Base-by-base conservation (phyloP, 2,113 vertebrate genomes). In the Charina bottae region DNA sequence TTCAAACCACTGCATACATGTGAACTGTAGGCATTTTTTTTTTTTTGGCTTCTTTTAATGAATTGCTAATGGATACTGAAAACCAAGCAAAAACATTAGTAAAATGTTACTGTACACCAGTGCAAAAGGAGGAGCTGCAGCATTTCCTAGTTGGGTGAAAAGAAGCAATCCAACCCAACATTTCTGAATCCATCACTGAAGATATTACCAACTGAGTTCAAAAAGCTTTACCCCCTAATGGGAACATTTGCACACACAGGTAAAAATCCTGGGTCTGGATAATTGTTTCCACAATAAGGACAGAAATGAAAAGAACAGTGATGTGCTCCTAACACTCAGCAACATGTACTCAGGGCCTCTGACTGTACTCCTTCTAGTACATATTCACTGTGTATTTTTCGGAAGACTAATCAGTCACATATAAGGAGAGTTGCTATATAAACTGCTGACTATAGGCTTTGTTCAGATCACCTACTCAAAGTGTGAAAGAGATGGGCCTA, bases 1-100 rank as follows among this genome's bases (percentile, higher is more conserved):
- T 94, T 94, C 88, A 94, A 94, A 96, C 94, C 90, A 92, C 72
- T 94, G 89, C 92, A 94, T 90, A 91, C 0, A 12, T 90, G 89
- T 88, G 93, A 96, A 92, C 89, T 93, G 88, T 90, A 92, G 94
- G 94, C 92, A 95, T 96, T 93, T 96, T 92, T 94, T 95, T 24
- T 28, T 83, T 94, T 13, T 93, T 93, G 72, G 91, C 85, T 93
- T 93, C 84, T 85, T 83, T 91, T 95, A 94, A 95, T 95, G 95
- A 96, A 95, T 95, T 85, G n/a, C n/a, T 89, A 95, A 95, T 87
- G 90, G 93, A 92, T 87, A 96, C 26, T 78, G 90, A 37, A 88
- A 95, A 87, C 87, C 87, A 87, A 94, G 95, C 90, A 42, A 90
- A 92, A 89, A 92, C 62, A 78, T 92, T 90, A n/a, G 28, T 33